A percentile compares a stretch with the other conserved stretches of the same genome.
Evolutionary conservation across 2,797 vertebrate species (phyloP).

Genomic region (Gymnodraco acuticeps): DNA sequence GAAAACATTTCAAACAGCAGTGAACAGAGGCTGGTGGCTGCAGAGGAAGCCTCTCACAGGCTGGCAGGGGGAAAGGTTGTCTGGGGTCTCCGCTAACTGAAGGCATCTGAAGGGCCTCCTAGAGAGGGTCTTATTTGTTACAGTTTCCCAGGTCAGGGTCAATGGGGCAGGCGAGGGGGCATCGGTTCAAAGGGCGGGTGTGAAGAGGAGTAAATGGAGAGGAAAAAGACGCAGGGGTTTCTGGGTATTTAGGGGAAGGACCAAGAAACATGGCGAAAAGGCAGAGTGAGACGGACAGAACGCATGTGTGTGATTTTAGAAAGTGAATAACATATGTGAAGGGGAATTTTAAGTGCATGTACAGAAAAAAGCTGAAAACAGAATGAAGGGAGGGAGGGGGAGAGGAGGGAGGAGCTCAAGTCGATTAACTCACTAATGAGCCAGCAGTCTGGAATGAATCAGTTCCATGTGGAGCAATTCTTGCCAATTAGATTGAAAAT

Average conservation of each 20-base stretch:
- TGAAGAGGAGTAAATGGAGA: slow-evolving; percentile 41
- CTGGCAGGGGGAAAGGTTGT: slow-evolving; percentile 66
- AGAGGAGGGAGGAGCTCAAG: slow-evolving; percentile 45
- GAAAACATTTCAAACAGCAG: slow-evolving; percentile 1
- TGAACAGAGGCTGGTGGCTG: slow-evolving; percentile 32
- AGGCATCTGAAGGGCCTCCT: slow-evolving; percentile 64
- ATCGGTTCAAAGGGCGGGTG: slow-evolving; percentile 43
- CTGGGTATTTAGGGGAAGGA: slow-evolving; percentile 38
- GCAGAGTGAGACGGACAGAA: not conserved
- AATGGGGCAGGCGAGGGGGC: slow-evolving; percentile 51
- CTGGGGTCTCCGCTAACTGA: slow-evolving; percentile 59
- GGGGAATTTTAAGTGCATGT: slow-evolving; percentile 20
- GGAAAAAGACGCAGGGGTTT: not conserved
- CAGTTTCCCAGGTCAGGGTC: slow-evolving; percentile 71
- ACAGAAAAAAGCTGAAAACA: slow-evolving; percentile 12
- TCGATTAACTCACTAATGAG: slow-evolving; percentile 87
- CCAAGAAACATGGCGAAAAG: slow-evolving; percentile 5
- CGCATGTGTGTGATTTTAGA: slow-evolving; percentile 27
- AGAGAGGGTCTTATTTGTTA: slow-evolving; percentile 71
- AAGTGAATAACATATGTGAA: slow-evolving; percentile 27
- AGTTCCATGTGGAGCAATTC: slow-evolving; percentile 85
- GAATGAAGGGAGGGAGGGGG: slow-evolving; percentile 19
- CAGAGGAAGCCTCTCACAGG: slow-evolving; percentile 73
- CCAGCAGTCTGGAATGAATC: slow-evolving; percentile 87
- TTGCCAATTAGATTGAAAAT: slow-evolving; percentile 80